Evolutionary conservation across 2,113 vertebrate genomes (phyloP).

Genomic region (Neolamprologus devosi): DNA sequence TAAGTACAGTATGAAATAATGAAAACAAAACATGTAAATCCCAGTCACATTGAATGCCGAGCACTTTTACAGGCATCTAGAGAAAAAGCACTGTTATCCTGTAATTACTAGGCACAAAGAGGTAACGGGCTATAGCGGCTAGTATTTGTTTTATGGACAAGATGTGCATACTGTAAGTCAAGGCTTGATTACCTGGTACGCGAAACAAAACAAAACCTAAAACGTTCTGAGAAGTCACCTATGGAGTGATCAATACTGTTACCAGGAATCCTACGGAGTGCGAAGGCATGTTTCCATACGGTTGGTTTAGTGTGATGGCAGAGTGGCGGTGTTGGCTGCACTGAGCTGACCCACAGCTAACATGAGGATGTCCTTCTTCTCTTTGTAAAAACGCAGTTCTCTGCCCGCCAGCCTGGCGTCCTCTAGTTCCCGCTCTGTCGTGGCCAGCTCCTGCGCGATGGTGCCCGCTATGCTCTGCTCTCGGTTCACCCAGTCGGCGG

Average conservation of each 20-base stretch:
- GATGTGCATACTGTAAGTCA: slow-evolving; percentile 12
- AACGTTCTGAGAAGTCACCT: not conserved
- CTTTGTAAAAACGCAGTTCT: slow-evolving; percentile 95
- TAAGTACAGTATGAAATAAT: not conserved
- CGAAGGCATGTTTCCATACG: not conserved
- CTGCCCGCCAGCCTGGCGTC: slow-evolving; percentile 89
- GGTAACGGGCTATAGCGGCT: slow-evolving; percentile 32
- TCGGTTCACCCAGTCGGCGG: slow-evolving; percentile 92
- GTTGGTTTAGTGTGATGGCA: slow-evolving; percentile 66
- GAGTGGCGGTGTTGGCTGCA: slow-evolving; percentile 68
- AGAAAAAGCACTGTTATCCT: slow-evolving; percentile 9
- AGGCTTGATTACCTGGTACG: slow-evolving; percentile 33
- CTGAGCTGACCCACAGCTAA: slow-evolving; percentile 88
- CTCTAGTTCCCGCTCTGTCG: slow-evolving; percentile 87
- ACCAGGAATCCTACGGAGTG: slow-evolving; percentile 16
- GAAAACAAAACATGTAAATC: not conserved
- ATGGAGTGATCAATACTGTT: slow-evolving; percentile 10
- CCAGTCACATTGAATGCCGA: slow-evolving; percentile 1
- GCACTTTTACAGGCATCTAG: slow-evolving; percentile 3
- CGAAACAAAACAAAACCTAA: not conserved
- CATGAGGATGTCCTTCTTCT: slow-evolving; percentile 96
- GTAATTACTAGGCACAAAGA: slow-evolving; percentile 53
- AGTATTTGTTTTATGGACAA: not conserved
- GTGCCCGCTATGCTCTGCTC: slow-evolving; percentile 82
- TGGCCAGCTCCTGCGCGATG: slow-evolving; percentile 82